Base-by-base conservation (phyloP, 2,888 invertebrate species). In the Tricholauxania praeusta region DNA sequence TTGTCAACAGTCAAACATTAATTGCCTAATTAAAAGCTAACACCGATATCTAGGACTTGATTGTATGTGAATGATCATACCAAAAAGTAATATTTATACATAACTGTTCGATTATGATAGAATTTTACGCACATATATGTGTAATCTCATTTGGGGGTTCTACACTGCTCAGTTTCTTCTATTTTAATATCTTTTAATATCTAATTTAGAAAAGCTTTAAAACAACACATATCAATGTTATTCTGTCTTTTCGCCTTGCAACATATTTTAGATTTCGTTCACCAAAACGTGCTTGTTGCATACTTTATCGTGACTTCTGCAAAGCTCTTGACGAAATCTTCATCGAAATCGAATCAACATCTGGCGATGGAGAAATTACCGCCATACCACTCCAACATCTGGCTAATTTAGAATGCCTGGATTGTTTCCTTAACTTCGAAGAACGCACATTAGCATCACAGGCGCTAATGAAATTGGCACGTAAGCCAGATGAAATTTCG, bases 251-350 rank as follows among this genome's bases (percentile, higher is more conserved):
- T 47, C 12, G 22, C 17, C 39, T 62, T 17, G 53, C 14, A 7
- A 28, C 28, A 39, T 39, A 14, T 82, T 79, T 17, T 79, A 93
- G 93, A 64, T 93, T 93, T 87, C 90, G 90, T 64, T 90, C 92
- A 7, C 90, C 91, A 0, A 86, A 89, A 69, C 90, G 92, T 28
- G 88, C 89, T 0, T 89, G 90, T 63, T 90, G 87, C 82, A 85
- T 93, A 10, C 91, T 92, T 76, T 94, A 94, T 87, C 89, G 89
- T 71, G 89, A 92, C 77, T 94, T 95, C 87, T 90, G 90, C 77
- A 87, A 89, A 64, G 88, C 89, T 3, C 89, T 93, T 55, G 94
- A 94, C 82, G 93, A 93, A 86, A 91, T 93, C 51, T 91, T 93
- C 78, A 89, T 91, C 17, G 91, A 92, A 82, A 84, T 88, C 22